Conservation (phyloP, 2,113 vertebrate genomes). For the Lontra canadensis region DNA sequence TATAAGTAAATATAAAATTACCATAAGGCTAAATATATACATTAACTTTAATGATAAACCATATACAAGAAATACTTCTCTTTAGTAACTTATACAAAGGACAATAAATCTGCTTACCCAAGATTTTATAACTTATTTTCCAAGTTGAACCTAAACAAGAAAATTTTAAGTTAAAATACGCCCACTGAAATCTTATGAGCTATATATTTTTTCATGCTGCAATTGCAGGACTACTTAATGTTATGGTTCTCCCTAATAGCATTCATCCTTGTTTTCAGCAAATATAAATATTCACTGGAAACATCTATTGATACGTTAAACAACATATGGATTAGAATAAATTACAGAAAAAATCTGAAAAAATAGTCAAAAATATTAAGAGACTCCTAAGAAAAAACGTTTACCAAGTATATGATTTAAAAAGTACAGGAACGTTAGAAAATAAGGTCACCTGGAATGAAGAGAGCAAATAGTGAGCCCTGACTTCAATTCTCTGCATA, state of each 20-base stretch:
- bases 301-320: background rate
- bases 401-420: background rate
- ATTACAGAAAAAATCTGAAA: background rate
- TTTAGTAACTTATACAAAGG: slow-evolving; percentile 64
- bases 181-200: background rate
- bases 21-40: slow-evolving; percentile 37
- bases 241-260: background rate
- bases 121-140: slow-evolving; percentile 45
- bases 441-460: slow-evolving; percentile 57
- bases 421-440: background rate
- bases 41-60: slow-evolving; percentile 71
- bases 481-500: background rate
- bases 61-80: slow-evolving; percentile 56
- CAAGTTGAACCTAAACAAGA: background rate
- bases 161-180: slow-evolving; percentile 30
- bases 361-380: background rate
- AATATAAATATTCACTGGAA: slow-evolving; percentile 7
- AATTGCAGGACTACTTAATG: background rate
- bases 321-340: background rate
- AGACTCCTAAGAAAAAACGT: slow-evolving; percentile 24
- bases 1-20: slow-evolving; percentile 59
- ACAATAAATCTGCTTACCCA: slow-evolving; percentile 51
- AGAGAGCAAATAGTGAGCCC: background rate
- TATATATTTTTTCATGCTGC: background rate
- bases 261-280: slow-evolving; percentile 14